A percentile compares a stretch with the other conserved stretches of the same genome.
Conservation (phyloP, 2,888 invertebrate genomes). For the Ernsta delagoae region DNA sequence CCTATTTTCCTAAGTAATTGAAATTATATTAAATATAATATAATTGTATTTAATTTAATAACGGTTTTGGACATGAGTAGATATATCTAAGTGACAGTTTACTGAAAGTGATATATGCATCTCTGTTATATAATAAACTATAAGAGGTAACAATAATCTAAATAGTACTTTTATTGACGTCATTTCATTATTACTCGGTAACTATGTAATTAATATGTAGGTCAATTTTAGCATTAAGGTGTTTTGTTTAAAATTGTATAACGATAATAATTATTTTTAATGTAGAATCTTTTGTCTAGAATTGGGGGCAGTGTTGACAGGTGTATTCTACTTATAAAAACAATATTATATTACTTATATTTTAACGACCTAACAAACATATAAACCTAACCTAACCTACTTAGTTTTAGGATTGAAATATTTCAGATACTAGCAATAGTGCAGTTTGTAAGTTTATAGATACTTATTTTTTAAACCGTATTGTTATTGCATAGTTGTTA, state of each 20-base stretch:
- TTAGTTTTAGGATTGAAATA: not conserved
- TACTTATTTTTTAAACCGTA: no score
- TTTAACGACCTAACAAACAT: not conserved
- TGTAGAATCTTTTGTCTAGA: constrained; percentile 17
- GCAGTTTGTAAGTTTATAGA: no score
- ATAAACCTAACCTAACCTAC: no score
- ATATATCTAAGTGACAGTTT: no score
- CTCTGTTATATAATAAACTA: not conserved
- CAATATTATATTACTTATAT: not conserved
- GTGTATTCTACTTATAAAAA: constrained; percentile 38
- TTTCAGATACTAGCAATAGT: not conserved
- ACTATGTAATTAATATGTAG: constrained; percentile 18
- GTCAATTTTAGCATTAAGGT: constrained; percentile 25
- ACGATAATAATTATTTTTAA: constrained; percentile 4
- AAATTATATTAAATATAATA: no score
- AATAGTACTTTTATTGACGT: constrained; percentile 1
- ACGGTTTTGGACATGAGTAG: no score
- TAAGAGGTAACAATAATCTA: no score
- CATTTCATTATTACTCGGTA: constrained; percentile 10
- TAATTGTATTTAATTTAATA: no score
- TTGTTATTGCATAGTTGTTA: no score
- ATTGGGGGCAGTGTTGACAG: constrained; percentile 40
- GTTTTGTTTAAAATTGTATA: constrained; percentile 22
- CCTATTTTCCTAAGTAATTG: no score
- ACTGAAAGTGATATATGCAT: no score